A percentile compares a stretch with the other conserved stretches of the same genome.
These are phyloP conservation scores for Mormyrus proboscirostris DNA, from an alignment of 2,797 vertebrate genomes.

Conservation along the genomic window DNA sequence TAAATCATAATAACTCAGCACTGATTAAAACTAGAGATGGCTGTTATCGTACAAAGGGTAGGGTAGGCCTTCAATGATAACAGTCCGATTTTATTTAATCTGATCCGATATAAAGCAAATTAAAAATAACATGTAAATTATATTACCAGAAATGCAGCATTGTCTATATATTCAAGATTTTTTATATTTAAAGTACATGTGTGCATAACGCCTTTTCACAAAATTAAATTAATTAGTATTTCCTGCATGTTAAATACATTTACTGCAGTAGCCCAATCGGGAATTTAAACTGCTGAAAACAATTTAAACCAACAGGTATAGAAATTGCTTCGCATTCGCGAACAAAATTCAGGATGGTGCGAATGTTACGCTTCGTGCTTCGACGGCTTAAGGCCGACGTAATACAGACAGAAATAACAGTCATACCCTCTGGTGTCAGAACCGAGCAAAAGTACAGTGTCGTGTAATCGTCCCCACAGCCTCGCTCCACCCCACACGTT, in stretches of 20 bases:
- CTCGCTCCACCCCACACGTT: background rate
- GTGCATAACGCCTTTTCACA: background rate
- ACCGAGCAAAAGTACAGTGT: constrained; percentile 26
- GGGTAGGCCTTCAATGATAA: background rate
- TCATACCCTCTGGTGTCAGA: constrained; percentile 11
- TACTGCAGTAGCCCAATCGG: background rate
- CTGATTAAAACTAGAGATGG: constrained; percentile 6
- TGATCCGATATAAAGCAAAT: background rate
- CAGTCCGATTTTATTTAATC: background rate
- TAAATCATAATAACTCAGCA: background rate
- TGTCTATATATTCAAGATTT: background rate
- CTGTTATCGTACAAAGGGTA: background rate
- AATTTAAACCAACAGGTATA: constrained; percentile 29
- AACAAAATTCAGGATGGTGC: constrained; percentile 51
- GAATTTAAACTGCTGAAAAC: background rate
- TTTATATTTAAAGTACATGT: background rate
- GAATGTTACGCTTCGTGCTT: constrained; percentile 48
- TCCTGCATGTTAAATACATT: background rate
- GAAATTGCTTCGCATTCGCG: constrained; percentile 33
- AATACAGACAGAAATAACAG: constrained; percentile 16
- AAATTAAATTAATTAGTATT: background rate
- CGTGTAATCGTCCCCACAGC: constrained; percentile 24
- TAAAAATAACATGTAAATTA: background rate
- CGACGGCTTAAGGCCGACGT: constrained; percentile 14
- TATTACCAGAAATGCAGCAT: background rate